A percentile compares a stretch with the other conserved stretches of the same genome.
phyloP scores from a whole-genome alignment of 2,113 vertebrate genomes.

The Cepphus grylle region DNA sequence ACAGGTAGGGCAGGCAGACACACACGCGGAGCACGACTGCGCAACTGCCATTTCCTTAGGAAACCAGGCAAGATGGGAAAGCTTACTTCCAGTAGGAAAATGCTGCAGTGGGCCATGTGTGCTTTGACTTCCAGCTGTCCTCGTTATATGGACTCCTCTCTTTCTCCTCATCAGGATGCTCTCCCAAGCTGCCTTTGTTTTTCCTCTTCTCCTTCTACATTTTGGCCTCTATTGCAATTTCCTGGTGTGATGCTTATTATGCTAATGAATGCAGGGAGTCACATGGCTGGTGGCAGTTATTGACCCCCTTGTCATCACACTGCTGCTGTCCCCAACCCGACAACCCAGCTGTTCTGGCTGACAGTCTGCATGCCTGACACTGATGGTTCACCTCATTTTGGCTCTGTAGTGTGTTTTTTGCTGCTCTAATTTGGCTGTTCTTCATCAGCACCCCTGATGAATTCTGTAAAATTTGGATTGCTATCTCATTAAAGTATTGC shows the following conservation, averaged over 20 bases:
- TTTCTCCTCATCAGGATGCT: not conserved
- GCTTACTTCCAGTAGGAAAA: not conserved
- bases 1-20: not conserved
- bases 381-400: not conserved
- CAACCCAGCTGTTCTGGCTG: not conserved
- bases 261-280: not conserved
- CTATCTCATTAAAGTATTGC: not conserved
- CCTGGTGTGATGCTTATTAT: not conserved
- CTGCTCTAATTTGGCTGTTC: not conserved
- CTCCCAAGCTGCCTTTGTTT: not conserved
- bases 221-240: not conserved
- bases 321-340: not conserved
- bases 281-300: not conserved
- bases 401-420: not conserved
- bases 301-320: not conserved
- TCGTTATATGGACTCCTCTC: not conserved
- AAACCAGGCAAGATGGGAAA: not conserved
- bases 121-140: not conserved
- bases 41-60: not conserved
- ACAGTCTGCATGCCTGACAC: not conserved
- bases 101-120: not conserved
- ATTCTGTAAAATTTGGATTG: not conserved
- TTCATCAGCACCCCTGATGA: not conserved
- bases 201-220: not conserved
- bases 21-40: rapidly evolving